These are phyloP conservation scores for Nicator chloris DNA, from an alignment of 2,113 vertebrate species.

Conservation along the genomic window DNA sequence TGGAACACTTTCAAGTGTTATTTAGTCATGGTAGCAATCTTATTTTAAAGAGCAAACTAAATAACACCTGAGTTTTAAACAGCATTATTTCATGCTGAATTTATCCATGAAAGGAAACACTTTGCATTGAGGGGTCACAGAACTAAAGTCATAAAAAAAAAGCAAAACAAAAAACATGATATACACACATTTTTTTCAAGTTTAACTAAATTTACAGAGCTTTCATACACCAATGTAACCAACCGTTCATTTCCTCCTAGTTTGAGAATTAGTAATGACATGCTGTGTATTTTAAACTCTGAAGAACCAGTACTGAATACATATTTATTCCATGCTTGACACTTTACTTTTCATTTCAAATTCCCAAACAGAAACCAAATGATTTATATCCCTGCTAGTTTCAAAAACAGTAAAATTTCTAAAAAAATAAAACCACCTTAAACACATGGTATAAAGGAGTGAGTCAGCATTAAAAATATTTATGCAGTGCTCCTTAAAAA, in stretches of 20 bases:
- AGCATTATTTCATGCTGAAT: neutral
- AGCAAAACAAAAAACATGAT: neutral
- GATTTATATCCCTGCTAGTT: neutral
- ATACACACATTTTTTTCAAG: neutral
- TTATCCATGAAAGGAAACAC: neutral
- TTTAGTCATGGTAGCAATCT: neutral
- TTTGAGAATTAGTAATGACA: neutral
- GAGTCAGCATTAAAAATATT: constrained; percentile 18
- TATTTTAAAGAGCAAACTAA: neutral
- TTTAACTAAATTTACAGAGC: neutral
- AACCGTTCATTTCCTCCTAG: neutral
- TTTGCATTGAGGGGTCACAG: neutral
- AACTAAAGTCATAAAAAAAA: neutral
- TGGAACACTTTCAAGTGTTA: neutral
- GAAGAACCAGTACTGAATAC: constrained; percentile 8
- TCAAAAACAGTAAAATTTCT: neutral
- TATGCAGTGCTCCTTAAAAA: constrained; percentile 24
- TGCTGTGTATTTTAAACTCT: neutral
- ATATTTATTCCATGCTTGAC: constrained; percentile 4
- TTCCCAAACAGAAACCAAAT: constrained; percentile 3
- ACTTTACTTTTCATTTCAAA: neutral
- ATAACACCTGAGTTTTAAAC: neutral
- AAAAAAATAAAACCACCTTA: neutral
- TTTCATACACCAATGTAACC: neutral
- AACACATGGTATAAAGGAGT: neutral